Evolutionary conservation across 2,888 invertebrate genomes (phyloP).

Genomic region (Lobophora halterata): DNA sequence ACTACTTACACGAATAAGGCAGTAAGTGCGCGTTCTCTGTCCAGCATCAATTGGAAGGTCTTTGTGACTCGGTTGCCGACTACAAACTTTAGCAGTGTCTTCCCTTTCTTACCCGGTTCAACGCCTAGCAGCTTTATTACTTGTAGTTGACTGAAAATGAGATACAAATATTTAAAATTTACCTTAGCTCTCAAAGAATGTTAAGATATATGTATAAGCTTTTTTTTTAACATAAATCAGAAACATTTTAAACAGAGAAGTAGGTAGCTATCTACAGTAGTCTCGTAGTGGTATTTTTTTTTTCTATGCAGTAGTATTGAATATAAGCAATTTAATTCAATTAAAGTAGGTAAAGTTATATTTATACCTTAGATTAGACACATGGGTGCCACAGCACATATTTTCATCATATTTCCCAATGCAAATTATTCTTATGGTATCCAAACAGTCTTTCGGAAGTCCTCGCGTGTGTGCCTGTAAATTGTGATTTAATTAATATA

Average conservation of each 20-base stretch:
- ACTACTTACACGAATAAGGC: slow-evolving; percentile 84
- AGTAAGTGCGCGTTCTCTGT: slow-evolving; percentile 85
- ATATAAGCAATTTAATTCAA: background rate
- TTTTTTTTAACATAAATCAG: no score
- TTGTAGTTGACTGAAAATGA: slow-evolving; percentile 80
- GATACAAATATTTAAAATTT: no score
- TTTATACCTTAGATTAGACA: slow-evolving; percentile 83
- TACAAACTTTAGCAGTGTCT: slow-evolving; percentile 84
- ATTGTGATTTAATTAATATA: background rate
- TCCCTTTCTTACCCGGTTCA: slow-evolving; percentile 88
- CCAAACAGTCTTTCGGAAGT: slow-evolving; percentile 89
- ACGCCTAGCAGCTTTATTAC: slow-evolving; percentile 83
- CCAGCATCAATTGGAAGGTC: slow-evolving; percentile 81
- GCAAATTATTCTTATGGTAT: slow-evolving; percentile 87
- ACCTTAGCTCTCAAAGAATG: no score
- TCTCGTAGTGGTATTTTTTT: no score
- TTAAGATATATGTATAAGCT: no score
- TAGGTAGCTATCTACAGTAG: no score
- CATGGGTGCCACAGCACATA: slow-evolving; percentile 95
- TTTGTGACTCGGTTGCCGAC: slow-evolving; percentile 86
- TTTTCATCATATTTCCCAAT: slow-evolving; percentile 89
- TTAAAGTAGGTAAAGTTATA: slow-evolving; percentile 31
- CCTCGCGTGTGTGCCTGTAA: slow-evolving; percentile 84
- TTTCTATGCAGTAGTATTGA: background rate
- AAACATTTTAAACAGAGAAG: no score